Base-by-base conservation (phyloP, 2,797 vertebrate species). In the Acridotheres tristis region DNA sequence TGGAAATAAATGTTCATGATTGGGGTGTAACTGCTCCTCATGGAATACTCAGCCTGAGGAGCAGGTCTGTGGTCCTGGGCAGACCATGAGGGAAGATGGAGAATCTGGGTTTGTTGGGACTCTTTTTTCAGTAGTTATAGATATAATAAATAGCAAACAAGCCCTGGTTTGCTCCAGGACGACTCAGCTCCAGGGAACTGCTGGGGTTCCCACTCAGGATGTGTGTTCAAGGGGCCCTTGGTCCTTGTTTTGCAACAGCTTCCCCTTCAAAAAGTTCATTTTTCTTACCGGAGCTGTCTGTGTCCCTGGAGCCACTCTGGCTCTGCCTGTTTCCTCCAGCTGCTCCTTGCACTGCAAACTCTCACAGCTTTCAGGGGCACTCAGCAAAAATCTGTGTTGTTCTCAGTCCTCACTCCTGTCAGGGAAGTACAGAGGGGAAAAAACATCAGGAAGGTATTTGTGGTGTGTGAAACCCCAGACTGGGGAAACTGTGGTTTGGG, bases 1-100 rank as follows among this genome's bases (percentile, higher is more conserved):
- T 51, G 38, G 50, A 48, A 59, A 63, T 9, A 47, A 62, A 36
- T 15, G 32, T 27, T 36, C 12, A n/a, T 20, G 34, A 16, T 1
- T 54, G 40, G 25, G 13, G 17, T 34, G 20, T 9, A 12, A 40
- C 13, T 59, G 61, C 57, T 80, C 30, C 57, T 73, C 2, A 0
- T 6, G 34, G 47, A 20, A n/a, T 11, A 13, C 11, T 68, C 34
- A 13, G 23, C 0, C 0, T 62, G 54, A n/a, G n/a, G n/a, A 36
- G 59, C 45, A 57, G 18, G 19, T 43, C 75, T 19, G 1, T 6
- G 5, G 11, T 27, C 25, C 45, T 26, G 59, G 42, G 19, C 47
- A 53, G 25, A 51, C 9, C 0, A 0, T 13, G 22, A 9, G 11
- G 23, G 63, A 54, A 79, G 55, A 5, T 72, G 74, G 58, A 42